Evolutionary conservation across 2,888 invertebrate species (phyloP).

Genomic region (Tricholauxania praeusta): DNA sequence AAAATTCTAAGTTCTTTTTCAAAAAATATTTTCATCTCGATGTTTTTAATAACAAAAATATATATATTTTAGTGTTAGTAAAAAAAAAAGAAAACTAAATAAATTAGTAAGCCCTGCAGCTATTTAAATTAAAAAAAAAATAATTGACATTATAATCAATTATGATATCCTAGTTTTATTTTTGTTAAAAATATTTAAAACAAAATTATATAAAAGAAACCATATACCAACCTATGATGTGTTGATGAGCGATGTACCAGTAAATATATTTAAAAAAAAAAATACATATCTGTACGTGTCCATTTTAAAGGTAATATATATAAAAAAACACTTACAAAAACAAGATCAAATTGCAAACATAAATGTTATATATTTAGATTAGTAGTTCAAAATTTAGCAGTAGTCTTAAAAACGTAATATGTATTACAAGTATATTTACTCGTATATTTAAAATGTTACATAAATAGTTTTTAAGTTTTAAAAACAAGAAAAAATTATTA

Average conservation of each 20-base stretch:
- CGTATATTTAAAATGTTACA: background rate
- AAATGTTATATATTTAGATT: background rate
- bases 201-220: conserved; percentile 1
- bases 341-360: background rate
- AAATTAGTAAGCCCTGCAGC: conserved; percentile 55
- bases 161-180: background rate
- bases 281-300: conserved; percentile 6
- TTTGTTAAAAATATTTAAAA: conserved; percentile 20
- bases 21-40: background rate
- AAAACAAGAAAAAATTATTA: background rate
- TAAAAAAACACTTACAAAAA: conserved; percentile 4
- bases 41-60: background rate
- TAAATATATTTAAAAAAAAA: background rate
- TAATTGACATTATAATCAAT: background rate
- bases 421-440: too few species aligned
- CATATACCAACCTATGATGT: background rate
- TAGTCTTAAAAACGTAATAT: background rate
- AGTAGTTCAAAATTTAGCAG: background rate
- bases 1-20: too few species aligned
- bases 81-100: conserved; percentile 30
- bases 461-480: background rate
- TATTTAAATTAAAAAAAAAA: conserved; percentile 46
- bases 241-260: background rate
- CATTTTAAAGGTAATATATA: conserved; percentile 21
- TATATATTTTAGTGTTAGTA: background rate